Evolutionary conservation across 2,797 vertebrate species (phyloP).

Genomic region (Acrocephalus scirpaceus): DNA sequence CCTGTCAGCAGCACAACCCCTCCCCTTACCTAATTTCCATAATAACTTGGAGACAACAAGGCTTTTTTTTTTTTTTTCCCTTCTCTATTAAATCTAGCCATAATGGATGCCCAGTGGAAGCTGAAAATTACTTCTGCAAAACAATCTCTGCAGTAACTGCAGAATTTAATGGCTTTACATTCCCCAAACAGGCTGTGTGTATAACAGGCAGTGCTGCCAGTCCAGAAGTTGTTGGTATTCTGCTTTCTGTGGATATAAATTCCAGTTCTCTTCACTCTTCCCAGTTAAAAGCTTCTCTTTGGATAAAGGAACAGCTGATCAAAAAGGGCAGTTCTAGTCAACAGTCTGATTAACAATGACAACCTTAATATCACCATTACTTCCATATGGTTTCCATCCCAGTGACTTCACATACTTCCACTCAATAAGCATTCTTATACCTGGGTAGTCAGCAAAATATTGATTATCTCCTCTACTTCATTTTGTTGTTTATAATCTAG

Average conservation of each 20-base stretch:
- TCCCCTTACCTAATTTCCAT: neutral
- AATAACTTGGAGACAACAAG: neutral
- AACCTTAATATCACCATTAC: neutral
- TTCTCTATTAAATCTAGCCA: neutral
- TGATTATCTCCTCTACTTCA: neutral
- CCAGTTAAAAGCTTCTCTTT: neutral
- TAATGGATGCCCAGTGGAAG: constrained; percentile 6
- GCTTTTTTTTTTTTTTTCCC: neutral
- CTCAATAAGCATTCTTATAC: neutral
- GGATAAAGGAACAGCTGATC: constrained; percentile 4
- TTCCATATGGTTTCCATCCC: neutral
- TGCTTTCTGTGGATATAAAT: neutral
- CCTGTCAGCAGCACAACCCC: neutral
- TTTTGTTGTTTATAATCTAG: neutral
- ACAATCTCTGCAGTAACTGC: constrained; percentile 24
- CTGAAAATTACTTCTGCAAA: constrained; percentile 35
- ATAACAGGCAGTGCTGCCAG: constrained; percentile 23
- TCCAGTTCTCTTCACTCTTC: neutral
- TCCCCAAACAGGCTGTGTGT: neutral
- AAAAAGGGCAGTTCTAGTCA: neutral
- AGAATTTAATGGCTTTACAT: neutral
- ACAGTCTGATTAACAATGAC: neutral
- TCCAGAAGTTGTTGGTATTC: neutral
- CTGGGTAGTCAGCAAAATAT: neutral
- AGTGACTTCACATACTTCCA: neutral